Base-by-base conservation (phyloP, 2,888 invertebrate species). In the Iphiclides podalirius region DNA sequence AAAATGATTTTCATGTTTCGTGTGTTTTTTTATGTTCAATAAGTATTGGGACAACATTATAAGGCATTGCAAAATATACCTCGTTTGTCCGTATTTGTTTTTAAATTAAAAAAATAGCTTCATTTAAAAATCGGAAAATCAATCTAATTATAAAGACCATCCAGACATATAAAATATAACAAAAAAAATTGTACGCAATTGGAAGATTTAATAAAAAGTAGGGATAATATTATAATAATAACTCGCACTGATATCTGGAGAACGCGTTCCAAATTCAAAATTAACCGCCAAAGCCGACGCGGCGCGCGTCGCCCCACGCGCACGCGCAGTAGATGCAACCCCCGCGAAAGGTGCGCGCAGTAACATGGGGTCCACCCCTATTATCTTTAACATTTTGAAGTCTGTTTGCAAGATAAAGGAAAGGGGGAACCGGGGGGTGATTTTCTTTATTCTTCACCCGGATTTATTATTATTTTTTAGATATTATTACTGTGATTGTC, bases 391-490 rank as follows among this genome's bases (percentile, higher is more conserved):
- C 83, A 85, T 82, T 81, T 79, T 72, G 75, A 87, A 86, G 85
- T 87, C 85, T 86, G 81, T 81, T 81, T 80, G 85, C 88, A 88
- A 88, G 88, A 88, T 87, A 88, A 88, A 88, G 87, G 85, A 80
- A 81, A 79, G 75, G 79, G 79, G 83, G 80, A 78, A 75, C 72
- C 70, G 70, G 83, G 85, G 86, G 86, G 81, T 84, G 84, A 83
- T 81, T 87, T 87, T 87, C 87, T 87, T 88, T 87, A 87, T 87
- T 86, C 87, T 80, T 88, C 87, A 81, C 79, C 83, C 81, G 85
- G 82, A 83, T 87, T 87, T 88, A 88, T 88, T 88, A 87, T 88
- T 87, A 87, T 87, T 88, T 86, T 88, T 87, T 87, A 84, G 85
- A 82, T 87, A 88, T 87, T 87, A 88, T 88, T 88, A 87, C 85